Base-by-base conservation (phyloP, 23 tunicate species). In the Corella eumyota region DNA sequence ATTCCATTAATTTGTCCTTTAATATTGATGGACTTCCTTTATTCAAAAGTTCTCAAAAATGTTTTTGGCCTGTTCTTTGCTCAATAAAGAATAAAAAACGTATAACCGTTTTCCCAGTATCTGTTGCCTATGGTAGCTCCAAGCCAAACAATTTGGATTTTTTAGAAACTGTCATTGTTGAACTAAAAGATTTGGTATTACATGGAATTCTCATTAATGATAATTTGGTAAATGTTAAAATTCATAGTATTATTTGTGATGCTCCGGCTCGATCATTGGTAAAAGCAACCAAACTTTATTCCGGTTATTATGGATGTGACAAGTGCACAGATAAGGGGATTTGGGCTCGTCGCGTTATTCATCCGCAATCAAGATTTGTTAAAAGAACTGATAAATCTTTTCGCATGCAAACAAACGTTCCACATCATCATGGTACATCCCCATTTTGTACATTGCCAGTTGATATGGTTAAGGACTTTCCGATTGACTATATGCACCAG, bases 21-120 rank as follows among this genome's bases (percentile, higher is more conserved):
- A 72, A 72, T 37, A 63, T 72, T 50, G 78, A 72, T 72, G 78
- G 78, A 1, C 25, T 72, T 19, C 71, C 80, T 36, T 25, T 74
- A 13, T 74, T 74, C 49, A 64, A 74, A 64, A 64, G 71, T 56
- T 29, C 49, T 11, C 54, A 33, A 2, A 2, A 21, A 3, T 66
- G 57, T 58, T 44, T 74, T 47, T 74, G 80, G 80, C 80, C 71
- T 13, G 60, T 74, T 22, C 29, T 74, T 9, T 67, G 80, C 29
- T 26, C 33, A 32, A 35, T 58, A 28, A 57, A 13, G 23, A 30
- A 61, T 26, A 13, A 53, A 7, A 13, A 38, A 5, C 28, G 34
- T 9, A 3, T 13, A 25, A 55, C 44, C 13, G 27, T 54, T 1
- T 63, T 74, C 50, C 70, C 58, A 1, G 52, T 64, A 21, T 64